Evolutionary conservation across 2,888 invertebrate genomes (phyloP), one percentile per base, ranked within the genome.

Genomic region (Lepidochitona cinerea): DNA sequence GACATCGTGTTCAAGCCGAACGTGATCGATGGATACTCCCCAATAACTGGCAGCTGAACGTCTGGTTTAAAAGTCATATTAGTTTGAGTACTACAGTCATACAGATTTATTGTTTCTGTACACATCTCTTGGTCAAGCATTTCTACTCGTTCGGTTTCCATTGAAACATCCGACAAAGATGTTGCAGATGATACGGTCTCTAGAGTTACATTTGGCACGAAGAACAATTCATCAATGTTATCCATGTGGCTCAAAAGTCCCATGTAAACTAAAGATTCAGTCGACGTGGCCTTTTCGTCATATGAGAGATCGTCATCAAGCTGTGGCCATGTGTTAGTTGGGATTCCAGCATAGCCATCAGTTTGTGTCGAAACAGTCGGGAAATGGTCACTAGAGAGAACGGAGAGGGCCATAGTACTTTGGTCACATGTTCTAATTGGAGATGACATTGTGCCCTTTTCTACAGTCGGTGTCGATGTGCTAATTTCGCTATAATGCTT

Each of bases 251-350:
- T 86, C 71, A 87, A 74, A 23, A 87, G 80, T n/a, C 87, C 87
- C 59, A 87, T 86, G 72, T 86, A 86, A 1, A 85, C 85, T 14
- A 86, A 75, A 29, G 85, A 85, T 79, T 87, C 87, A 6, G 87
- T 87, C 36, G 86, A 86, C 7, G 87, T 87, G 12, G 86, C 81
- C 66, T 81, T 84, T 68, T 87, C 87, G 54, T 70, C 76, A 67
- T 37, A 80, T 3, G 37, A 37, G 12, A 66, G 12, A 23, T 66
- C 37, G 5, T 66, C 37, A 36, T 66, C 23, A n/a, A 14, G 18
- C 9, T 35, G 37, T 23, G 7, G 29, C 66, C 37, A 37, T 18
- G 18, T 23, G 6, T 18, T n/a, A 1, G 66, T 14, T 14, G 3
- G 35, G 29, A 29, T 32, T 26, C 29, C 59, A 12, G 12, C 59